phyloP scores from a whole-genome alignment of 2,888 invertebrate species.

The Mamestra brassicae region DNA sequence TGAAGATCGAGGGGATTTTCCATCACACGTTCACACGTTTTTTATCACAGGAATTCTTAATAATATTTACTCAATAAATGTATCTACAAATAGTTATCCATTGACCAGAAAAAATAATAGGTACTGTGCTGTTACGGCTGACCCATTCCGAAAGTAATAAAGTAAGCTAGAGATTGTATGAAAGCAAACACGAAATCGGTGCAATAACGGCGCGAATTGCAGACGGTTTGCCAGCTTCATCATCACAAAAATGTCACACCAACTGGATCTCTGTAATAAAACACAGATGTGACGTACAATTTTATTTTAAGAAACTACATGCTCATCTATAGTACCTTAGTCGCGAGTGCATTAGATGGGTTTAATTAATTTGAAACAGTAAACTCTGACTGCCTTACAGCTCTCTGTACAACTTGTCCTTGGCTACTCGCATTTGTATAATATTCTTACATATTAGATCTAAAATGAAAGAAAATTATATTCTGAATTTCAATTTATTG shows the following conservation, averaged over 20 bases:
- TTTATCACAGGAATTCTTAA: background rate
- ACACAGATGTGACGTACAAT: conserved; percentile 65
- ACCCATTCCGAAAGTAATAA: conserved; percentile 42
- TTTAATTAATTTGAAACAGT: conserved; percentile 49
- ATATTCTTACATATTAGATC: background rate
- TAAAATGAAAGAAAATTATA: too few species aligned
- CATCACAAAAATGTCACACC: conserved; percentile 60
- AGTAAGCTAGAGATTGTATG: conserved; percentile 46
- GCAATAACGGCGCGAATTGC: conserved; percentile 58
- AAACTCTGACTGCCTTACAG: conserved; percentile 10
- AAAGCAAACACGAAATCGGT: conserved; percentile 60
- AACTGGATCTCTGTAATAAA: conserved; percentile 63
- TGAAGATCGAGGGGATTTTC: background rate
- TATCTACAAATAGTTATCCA: background rate
- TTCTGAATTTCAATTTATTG: background rate
- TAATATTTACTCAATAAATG: background rate
- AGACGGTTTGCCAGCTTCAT: conserved; percentile 53
- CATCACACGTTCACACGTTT: background rate
- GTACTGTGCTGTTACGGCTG: background rate
- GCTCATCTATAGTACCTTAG: conserved; percentile 40
- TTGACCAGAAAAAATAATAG: background rate
- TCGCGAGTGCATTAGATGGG: conserved; percentile 23
- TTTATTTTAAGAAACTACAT: conserved; percentile 62
- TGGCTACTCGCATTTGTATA: background rate
- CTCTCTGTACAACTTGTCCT: background rate